These are phyloP conservation scores for Oxycera nigricornis DNA, from an alignment of 2,888 invertebrate genomes.

Conservation along the genomic window DNA sequence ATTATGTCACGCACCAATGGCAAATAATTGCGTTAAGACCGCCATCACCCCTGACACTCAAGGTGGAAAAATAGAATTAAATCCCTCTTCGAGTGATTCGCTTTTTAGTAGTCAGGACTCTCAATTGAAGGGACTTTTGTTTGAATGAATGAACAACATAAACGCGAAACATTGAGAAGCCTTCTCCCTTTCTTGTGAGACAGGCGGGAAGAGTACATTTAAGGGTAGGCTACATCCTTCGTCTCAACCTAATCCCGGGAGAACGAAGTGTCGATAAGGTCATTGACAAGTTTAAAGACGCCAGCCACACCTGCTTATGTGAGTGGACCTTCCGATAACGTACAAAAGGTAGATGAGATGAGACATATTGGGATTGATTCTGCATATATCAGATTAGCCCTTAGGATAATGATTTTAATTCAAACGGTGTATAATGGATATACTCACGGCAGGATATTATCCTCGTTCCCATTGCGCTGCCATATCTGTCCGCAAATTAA, in stretches of 20 bases:
- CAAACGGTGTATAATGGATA: neutral
- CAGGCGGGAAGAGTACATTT: neutral
- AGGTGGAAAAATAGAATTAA: slow-evolving; percentile 41
- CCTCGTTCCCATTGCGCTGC: neutral
- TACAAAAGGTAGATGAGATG: neutral
- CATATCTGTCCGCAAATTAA: slow-evolving; percentile 40
- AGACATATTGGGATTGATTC: neutral
- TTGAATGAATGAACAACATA: slow-evolving; percentile 25
- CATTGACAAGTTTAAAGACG: slow-evolving; percentile 35
- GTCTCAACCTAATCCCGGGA: neutral
- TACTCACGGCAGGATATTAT: slow-evolving; percentile 19
- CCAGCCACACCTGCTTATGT: slow-evolving; percentile 41
- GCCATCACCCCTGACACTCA: slow-evolving; percentile 39
- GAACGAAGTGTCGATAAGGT: slow-evolving; percentile 18
- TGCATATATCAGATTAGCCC: slow-evolving; percentile 25
- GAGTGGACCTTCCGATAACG: neutral
- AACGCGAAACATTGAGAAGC: slow-evolving; percentile 21
- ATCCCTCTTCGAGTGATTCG: slow-evolving; percentile 40
- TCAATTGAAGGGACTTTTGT: slow-evolving; percentile 9
- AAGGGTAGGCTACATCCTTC: neutral
- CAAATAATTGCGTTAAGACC: slow-evolving; percentile 49
- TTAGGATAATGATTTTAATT: slow-evolving; percentile 44
- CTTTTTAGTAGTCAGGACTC: slow-evolving; percentile 10
- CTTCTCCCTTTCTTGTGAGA: neutral
- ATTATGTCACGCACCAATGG: slow-evolving; percentile 49